Percentiles rank a stretch among this genome's conserved stretches.
Evolutionary conservation across 2,113 vertebrate species (phyloP).

Genomic region (Sinosuthora webbiana): DNA sequence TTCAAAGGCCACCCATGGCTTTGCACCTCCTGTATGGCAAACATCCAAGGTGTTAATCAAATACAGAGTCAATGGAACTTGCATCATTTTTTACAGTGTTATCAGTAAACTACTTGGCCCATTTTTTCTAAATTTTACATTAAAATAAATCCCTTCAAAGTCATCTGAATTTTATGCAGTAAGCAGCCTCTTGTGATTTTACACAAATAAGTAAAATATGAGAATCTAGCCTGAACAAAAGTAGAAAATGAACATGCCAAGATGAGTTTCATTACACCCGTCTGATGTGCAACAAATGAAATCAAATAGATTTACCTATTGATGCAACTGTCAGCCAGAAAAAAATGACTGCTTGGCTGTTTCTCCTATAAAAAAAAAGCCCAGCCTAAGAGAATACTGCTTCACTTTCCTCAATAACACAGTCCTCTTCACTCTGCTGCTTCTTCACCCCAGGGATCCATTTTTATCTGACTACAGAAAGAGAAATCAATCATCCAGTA

Average conservation of each 20-base stretch:
- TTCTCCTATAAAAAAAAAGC: neutral
- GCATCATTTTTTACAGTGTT: neutral
- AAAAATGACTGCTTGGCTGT: neutral
- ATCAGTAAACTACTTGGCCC: neutral
- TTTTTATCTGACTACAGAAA: slow-evolving; percentile 13
- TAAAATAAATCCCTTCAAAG: neutral
- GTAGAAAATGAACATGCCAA: slow-evolving; percentile 21
- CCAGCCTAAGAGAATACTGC: neutral
- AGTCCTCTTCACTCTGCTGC: neutral
- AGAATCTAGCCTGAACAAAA: neutral
- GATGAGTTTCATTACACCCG: neutral
- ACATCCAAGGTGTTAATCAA: neutral
- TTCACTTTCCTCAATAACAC: neutral
- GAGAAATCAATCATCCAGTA: slow-evolving; percentile 30
- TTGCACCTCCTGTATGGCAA: neutral
- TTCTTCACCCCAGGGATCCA: neutral
- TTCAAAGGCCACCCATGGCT: neutral
- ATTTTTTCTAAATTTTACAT: neutral
- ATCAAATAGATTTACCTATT: neutral
- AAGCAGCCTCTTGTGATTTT: neutral
- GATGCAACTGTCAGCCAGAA: neutral
- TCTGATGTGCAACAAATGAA: neutral
- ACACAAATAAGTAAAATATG: neutral
- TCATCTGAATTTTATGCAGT: neutral
- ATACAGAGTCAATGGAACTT: neutral